Base-by-base conservation (phyloP, 1,140 invertebrate genomes). In the Caenorhabditis brenneri region DNA sequence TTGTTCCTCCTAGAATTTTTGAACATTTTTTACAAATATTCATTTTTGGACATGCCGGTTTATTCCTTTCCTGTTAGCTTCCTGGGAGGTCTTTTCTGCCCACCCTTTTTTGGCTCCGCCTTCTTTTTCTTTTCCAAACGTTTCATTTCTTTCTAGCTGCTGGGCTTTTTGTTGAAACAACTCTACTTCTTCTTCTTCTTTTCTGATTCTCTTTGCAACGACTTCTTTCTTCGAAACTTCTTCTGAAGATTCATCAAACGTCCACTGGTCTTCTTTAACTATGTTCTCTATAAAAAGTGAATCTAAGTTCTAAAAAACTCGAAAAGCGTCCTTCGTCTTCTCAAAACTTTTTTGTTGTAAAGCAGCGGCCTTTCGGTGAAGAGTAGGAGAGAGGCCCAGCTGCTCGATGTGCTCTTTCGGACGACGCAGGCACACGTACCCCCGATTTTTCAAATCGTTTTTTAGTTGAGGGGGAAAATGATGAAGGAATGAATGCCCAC, bases 341-440 rank as follows among this genome's bases (percentile, higher is more conserved):
- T 55, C 53, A 10, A 55, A 4, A 55, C 24, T 65, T 74, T 74
- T 74, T 65, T 65, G 58, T 65, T 55, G 65, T 74, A 74, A 74
- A 74, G 65, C 65, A n/a, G 65, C 65, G 65, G 65, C 65, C 65
- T 65, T 65, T 65, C 58, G 58, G 58, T 24, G 7, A 55, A 27
- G 24, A 55, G 22, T 5, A 65, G 36, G 36, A 36, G 36, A 65
- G 58, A 58, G 5, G 15, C 36, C 36, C 65, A 74, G 36, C 65
- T 74, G 65, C 65, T 42, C 53, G 9, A 12, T 74, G 65, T n/a
- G 12, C 65, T 74, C n/a, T 74, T 42, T 74, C 65, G 65, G 65
- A 74, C 65, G 65, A 15, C 10, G 22, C 12, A 12, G 27, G 31
- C 10, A n/a, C 33, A 24, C 19, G 16, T 7, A 65, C 31, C n/a